Base-by-base conservation (phyloP, 2,888 invertebrate genomes). In the Drepana falcataria region DNA sequence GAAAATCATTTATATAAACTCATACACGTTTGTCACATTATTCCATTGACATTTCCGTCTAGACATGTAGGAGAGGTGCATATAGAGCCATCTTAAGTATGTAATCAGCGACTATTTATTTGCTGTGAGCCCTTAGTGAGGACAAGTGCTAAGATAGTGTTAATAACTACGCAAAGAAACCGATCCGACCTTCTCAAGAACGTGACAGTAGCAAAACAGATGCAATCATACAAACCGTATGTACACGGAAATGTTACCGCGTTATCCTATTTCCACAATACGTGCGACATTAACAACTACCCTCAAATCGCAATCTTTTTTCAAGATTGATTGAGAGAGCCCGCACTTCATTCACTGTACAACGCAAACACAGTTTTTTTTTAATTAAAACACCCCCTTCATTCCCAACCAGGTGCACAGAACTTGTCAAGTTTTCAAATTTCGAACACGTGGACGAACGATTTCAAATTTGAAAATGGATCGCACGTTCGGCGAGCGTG, bases 301-400 rank as follows among this genome's bases (percentile, higher is more conserved):
- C 74, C 73, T 75, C 75, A 59, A 54, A 54, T 59, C 56, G 52
- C 70, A 69, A 68, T 77, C 74, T 77, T 65, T 52, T 55, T 7
- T 47, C 47, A 70, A 79, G 80, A 79, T 59, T 63, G 73, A 70
- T 65, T 58, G 73, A 77, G 73, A 77, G 71, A 69, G 66, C 55
- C 52, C 41, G 54, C 63, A 58, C 56, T 51, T 40, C 64, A 21
- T 21, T 21, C 21, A 75, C 71, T 63, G 56, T 66, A 59, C 63
- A 65, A 56, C 53, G 58, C 56, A 48, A 55, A 51, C 49, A 53
- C 58, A 54, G 54, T 48, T 41, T 35, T 40, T 34, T 7, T 47
- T 52, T 40, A 35, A 49, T 49, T n/a, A 35, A 49, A 35, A 49
- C 21, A 21, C 37, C 49, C 33, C 6, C 40, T 41, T 7, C 51